Conservation (phyloP, 2,888 invertebrate genomes). For the Tromatobia lineatoria region DNA sequence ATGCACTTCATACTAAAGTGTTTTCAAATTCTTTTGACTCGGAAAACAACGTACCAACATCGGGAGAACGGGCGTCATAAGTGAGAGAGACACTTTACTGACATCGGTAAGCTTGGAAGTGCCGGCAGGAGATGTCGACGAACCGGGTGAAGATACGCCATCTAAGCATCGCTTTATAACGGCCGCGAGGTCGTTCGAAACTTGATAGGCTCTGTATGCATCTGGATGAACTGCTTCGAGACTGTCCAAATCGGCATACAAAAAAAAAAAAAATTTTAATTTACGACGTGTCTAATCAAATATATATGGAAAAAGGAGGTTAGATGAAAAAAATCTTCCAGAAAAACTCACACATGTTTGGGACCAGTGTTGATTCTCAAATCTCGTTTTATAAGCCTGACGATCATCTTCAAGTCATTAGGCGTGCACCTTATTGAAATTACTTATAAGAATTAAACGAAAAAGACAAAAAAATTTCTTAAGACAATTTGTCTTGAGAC, state of each 20-base stretch:
- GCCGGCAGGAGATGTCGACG: constrained; percentile 11
- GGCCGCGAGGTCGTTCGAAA: constrained; percentile 91
- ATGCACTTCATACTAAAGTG: no score
- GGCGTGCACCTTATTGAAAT: constrained; percentile 89
- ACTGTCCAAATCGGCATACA: constrained; percentile 78
- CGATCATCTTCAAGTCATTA: constrained; percentile 94
- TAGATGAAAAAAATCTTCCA: constrained; percentile 4
- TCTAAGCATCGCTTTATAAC: constrained; percentile 87
- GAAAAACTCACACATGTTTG: constrained; percentile 90
- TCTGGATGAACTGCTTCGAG: constrained; percentile 94
- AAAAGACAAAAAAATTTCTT: neutral
- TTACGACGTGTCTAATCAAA: constrained; percentile 15
- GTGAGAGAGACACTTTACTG: constrained; percentile 86
- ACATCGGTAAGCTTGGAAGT: constrained; percentile 32
- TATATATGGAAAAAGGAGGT: neutral
- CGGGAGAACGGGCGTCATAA: constrained; percentile 97
- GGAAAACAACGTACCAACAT: constrained; percentile 93
- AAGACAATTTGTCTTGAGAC: no score
- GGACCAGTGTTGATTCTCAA: constrained; percentile 96
- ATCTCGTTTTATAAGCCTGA: constrained; percentile 96
- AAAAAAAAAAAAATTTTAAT: constrained; percentile 48
- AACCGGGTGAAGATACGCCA: constrained; percentile 33
- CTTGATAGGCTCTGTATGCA: constrained; percentile 95
- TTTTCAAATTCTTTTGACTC: no score
- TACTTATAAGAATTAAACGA: constrained; percentile 5